Evolutionary conservation across 2,797 vertebrate genomes (phyloP).

Genomic region (Mionectes olivaceus): DNA sequence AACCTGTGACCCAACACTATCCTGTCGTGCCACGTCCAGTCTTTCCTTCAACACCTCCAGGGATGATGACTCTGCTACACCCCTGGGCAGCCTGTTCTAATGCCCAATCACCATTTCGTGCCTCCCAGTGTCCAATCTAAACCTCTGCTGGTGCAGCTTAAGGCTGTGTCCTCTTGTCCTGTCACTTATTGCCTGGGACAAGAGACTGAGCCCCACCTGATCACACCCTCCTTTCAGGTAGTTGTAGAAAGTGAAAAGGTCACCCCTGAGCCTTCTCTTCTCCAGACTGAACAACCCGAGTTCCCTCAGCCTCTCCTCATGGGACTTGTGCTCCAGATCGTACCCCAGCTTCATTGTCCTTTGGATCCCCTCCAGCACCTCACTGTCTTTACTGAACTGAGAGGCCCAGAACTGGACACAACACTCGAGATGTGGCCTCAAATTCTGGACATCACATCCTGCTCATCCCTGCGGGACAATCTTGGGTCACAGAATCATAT

Average conservation of each 20-base stretch:
- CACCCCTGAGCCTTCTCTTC: neutral
- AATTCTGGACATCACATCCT: neutral
- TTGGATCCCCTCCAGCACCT: neutral
- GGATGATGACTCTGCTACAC: rapidly evolving
- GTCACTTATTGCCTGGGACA: rapidly evolving
- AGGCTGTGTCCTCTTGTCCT: neutral
- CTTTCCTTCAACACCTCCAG: neutral
- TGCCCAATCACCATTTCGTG: no score
- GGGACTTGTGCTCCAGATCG: neutral
- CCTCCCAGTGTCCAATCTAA: neutral
- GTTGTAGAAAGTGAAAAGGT: neutral
- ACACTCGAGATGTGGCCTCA: neutral
- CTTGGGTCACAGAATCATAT: neutral
- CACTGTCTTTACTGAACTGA: neutral
- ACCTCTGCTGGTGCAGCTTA: rapidly evolving
- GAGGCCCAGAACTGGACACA: neutral
- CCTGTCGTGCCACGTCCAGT: rapidly evolving
- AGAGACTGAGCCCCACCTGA: rapidly evolving
- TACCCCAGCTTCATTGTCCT: rapidly evolving
- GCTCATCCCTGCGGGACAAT: neutral
- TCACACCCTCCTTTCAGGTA: neutral
- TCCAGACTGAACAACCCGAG: neutral
- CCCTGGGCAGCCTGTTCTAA: neutral
- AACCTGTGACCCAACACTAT: neutral
- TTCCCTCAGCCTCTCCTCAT: neutral